Evolutionary conservation across 2,888 invertebrate genomes (phyloP).

Genomic region (Drosophila cognata): DNA sequence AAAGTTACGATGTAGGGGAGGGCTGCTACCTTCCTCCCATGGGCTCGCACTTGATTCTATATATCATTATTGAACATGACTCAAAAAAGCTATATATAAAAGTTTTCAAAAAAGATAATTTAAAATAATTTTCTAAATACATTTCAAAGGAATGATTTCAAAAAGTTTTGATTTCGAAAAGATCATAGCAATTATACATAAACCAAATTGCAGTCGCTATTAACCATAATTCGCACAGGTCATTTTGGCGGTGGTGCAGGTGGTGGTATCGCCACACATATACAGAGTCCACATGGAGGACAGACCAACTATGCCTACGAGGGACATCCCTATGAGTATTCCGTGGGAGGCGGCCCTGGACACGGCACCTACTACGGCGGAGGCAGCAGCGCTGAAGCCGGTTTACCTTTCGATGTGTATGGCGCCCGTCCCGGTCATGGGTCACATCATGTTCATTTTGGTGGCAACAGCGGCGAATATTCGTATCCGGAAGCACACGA

Average conservation of each 20-base stretch:
- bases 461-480: slow-evolving; percentile 76
- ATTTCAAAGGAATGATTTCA: background rate
- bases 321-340: slow-evolving; percentile 68
- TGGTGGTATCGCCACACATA: slow-evolving; percentile 35
- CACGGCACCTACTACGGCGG: slow-evolving; percentile 78
- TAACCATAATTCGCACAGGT: slow-evolving; percentile 46
- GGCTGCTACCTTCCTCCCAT: background rate
- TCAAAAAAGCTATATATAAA: no score
- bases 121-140: background rate
- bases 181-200: background rate
- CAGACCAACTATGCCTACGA: slow-evolving; percentile 63
- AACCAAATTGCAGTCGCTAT: background rate
- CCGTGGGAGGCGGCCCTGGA: slow-evolving; percentile 64
- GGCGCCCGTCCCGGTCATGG: slow-evolving; percentile 63
- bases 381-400: slow-evolving; percentile 65
- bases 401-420: slow-evolving; percentile 82
- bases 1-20: background rate
- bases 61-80: no score
- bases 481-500: slow-evolving; percentile 71
- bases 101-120: background rate
- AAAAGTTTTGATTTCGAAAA: background rate
- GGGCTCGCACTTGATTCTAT: no score
- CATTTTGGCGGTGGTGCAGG: slow-evolving; percentile 62
- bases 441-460: slow-evolving; percentile 61
- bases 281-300: slow-evolving; percentile 43